Conservation (phyloP, 2,888 invertebrate genomes). For the Yponomeuta evonymella region DNA sequence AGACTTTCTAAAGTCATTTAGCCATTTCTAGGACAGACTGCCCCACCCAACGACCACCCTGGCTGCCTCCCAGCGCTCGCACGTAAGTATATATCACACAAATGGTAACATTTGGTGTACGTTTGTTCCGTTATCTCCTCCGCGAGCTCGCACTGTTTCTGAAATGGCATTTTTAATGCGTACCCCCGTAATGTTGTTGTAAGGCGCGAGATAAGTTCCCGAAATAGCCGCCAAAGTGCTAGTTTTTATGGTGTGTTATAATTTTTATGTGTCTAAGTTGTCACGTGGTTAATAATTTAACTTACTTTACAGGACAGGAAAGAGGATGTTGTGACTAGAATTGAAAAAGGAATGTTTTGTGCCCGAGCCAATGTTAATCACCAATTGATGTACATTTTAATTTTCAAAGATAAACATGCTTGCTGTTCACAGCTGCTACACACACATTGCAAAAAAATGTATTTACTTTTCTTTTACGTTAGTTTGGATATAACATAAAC, state of each 20-base stretch:
- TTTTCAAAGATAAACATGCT: too few species aligned
- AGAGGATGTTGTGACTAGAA: too few species aligned
- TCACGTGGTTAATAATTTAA: too few species aligned
- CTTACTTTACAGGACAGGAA: too few species aligned
- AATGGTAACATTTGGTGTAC: conserved; percentile 2
- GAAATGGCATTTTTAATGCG: conserved; percentile 3
- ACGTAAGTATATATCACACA: conserved; percentile 1
- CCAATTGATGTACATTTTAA: too few species aligned
- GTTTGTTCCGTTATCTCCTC: conserved; percentile 1
- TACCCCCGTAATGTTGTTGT: not conserved
- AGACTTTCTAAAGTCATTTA: too few species aligned
- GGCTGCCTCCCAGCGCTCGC: not conserved
- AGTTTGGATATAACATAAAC: too few species aligned
- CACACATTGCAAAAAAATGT: too few species aligned
- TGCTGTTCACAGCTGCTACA: too few species aligned
- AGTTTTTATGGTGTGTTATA: not conserved
- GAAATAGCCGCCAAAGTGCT: not conserved
- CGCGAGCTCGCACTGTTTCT: not conserved
- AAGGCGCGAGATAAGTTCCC: conserved; percentile 1
- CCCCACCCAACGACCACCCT: not conserved
- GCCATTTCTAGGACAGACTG: not conserved
- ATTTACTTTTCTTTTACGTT: too few species aligned
- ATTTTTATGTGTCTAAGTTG: not conserved
- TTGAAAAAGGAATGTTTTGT: too few species aligned
- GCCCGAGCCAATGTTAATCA: too few species aligned